Evolutionary conservation across 2,113 vertebrate genomes (phyloP), one percentile per base, ranked within the genome.

Genomic region (Furnarius figulus): DNA sequence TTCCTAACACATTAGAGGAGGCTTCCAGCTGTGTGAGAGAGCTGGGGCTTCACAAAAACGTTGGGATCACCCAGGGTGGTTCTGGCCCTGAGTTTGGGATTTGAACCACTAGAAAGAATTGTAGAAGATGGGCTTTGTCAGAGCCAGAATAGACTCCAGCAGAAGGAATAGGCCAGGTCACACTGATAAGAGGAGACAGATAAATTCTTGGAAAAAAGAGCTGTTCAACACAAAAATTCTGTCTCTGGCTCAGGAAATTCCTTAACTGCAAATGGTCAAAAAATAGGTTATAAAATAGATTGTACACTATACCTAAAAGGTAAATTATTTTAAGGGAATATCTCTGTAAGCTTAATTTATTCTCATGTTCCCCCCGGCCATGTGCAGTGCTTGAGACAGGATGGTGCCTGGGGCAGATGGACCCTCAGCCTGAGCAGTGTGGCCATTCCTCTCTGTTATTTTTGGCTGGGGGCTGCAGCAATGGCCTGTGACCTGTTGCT

Each of bases 31-130:
- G 46, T 47, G 42, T 1, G 6, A 35, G n/a, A 39, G 20, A 25
- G n/a, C 24, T 75, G 65, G 7, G 31, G 9, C 74, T 52, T 75
- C 30, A 11, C 22, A 24, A 11, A 70, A n/a, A 22, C 0, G 0
- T 6, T 49, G 28, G 6, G n/a, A 35, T 70, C 59, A 30, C 17
- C 14, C 9, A 4, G n/a, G 59, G 28, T 67, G 6, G 37, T 49
- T 42, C 24, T 66, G 39, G 65, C 53, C 22, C 49, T 17, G 31
- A 65, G 25, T 44, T 65, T 8, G 15, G 77, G 74, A 61, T 31
- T 24, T 61, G 75, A 18, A 44, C 33, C 13, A 0, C 28, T 52
- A 55, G 70, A 31, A 25, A 18, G 80, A 35, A 31, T 1, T 10
- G 49, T 28, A 52, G 22, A 30, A 37, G 39, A 9, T 0, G 2